These are phyloP conservation scores for Heterotilapia buettikoferi DNA, from an alignment of 2,113 vertebrate species.

Conservation along the genomic window DNA sequence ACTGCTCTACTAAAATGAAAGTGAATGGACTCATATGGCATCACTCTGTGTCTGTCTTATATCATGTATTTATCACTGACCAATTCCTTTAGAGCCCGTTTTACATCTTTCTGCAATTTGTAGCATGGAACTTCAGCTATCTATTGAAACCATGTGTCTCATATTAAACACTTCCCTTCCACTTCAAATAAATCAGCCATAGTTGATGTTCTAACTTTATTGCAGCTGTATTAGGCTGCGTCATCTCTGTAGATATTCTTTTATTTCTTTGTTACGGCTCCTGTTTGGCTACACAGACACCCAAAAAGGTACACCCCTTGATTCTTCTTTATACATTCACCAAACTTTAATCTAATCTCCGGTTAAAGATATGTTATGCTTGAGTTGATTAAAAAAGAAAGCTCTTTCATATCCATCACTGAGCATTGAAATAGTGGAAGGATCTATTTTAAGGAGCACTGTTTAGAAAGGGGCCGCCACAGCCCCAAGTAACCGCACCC, in stretches of 20 bases:
- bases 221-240: slow-evolving; percentile 62
- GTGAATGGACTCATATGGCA: slow-evolving; percentile 23
- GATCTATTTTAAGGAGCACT: slow-evolving; percentile 44
- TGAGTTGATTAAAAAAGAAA: slow-evolving; percentile 11
- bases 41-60: slow-evolving; percentile 52
- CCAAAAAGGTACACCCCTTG: neutral
- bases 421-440: slow-evolving; percentile 7
- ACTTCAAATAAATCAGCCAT: slow-evolving; percentile 76
- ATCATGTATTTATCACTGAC: slow-evolving; percentile 67
- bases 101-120: slow-evolving; percentile 66
- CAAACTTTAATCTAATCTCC: slow-evolving; percentile 1
- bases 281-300: neutral
- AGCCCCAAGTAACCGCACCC: slow-evolving; percentile 50
- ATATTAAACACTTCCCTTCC: slow-evolving; percentile 77
- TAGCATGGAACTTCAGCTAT: slow-evolving; percentile 59
- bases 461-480: slow-evolving; percentile 45
- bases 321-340: neutral
- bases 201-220: slow-evolving; percentile 70
- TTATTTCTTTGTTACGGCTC: slow-evolving; percentile 45
- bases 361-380: slow-evolving; percentile 29
- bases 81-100: slow-evolving; percentile 53
- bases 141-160: slow-evolving; percentile 76
- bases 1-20: neutral
- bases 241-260: slow-evolving; percentile 44
- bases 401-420: slow-evolving; percentile 19